phyloP scores from a whole-genome alignment of 2,888 invertebrate genomes.

The Marronus borbonicus region DNA sequence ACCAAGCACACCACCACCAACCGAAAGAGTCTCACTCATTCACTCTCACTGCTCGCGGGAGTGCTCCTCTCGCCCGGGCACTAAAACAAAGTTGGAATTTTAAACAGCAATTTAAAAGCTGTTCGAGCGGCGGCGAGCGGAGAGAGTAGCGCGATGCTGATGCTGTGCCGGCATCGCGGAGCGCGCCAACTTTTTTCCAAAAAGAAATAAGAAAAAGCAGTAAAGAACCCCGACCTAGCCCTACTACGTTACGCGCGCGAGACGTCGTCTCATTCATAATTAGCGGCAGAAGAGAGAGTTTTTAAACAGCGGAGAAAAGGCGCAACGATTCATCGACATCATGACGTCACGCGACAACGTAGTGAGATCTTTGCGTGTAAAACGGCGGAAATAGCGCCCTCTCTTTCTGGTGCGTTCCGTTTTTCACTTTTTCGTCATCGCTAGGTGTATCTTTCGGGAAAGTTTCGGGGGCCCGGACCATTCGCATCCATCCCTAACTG shows the following conservation, averaged over 20 bases:
- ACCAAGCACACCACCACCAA: slow-evolving; percentile 11
- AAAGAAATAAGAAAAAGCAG: slow-evolving; percentile 66
- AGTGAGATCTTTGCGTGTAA: slow-evolving; percentile 58
- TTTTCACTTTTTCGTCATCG: slow-evolving; percentile 10
- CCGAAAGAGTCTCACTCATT: slow-evolving; percentile 14
- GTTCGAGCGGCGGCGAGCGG: slow-evolving; percentile 59
- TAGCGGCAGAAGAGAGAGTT: slow-evolving; percentile 61
- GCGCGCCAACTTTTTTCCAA: slow-evolving; percentile 65
- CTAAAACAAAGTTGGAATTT: slow-evolving; percentile 71
- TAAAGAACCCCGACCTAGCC: slow-evolving; percentile 70
- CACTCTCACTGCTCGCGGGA: slow-evolving; percentile 47
- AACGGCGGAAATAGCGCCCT: neutral
- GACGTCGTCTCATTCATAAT: slow-evolving; percentile 70
- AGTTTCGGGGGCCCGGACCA: too few species aligned
- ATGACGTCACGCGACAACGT: slow-evolving; percentile 58
- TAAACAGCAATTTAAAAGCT: slow-evolving; percentile 70
- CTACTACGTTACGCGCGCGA: slow-evolving; percentile 67
- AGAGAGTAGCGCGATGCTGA: slow-evolving; percentile 46
- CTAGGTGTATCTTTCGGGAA: neutral
- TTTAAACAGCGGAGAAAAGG: slow-evolving; percentile 45
- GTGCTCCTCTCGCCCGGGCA: slow-evolving; percentile 59
- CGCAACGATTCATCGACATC: slow-evolving; percentile 60
- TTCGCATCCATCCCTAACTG: slow-evolving; percentile 5
- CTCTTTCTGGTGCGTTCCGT: slow-evolving; percentile 14
- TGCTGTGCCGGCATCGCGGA: slow-evolving; percentile 52